Evolutionary conservation across 2,888 invertebrate genomes (phyloP).

Genomic region (Mechanitis mazaeus): DNA sequence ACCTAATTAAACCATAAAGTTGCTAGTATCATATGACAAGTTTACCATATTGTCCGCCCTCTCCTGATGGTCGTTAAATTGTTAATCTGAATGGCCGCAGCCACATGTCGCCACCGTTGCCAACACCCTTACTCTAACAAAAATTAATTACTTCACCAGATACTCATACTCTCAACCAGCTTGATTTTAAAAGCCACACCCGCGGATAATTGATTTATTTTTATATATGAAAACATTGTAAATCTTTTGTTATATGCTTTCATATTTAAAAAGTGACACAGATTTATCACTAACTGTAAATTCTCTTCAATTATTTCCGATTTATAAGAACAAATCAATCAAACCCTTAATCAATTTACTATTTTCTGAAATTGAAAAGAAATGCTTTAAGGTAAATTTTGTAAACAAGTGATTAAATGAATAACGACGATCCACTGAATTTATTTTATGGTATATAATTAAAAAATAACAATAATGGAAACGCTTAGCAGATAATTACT

Average conservation of each 20-base stretch:
- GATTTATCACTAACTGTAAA: no score
- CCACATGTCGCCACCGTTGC: slow-evolving; percentile 65
- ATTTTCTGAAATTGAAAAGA: not conserved
- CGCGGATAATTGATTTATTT: slow-evolving; percentile 24
- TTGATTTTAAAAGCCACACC: slow-evolving; percentile 38
- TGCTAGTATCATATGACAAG: slow-evolving; percentile 20
- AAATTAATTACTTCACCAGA: slow-evolving; percentile 72
- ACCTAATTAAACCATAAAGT: slow-evolving; percentile 23
- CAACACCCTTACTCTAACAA: slow-evolving; percentile 62
- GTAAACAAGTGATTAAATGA: no score
- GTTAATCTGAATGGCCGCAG: slow-evolving; percentile 29
- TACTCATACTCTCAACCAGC: slow-evolving; percentile 46
- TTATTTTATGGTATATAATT: no score
- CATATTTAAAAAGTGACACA: no score
- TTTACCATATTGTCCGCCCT: slow-evolving; percentile 26
- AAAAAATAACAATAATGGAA: no score
- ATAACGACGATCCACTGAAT: no score
- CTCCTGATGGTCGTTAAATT: slow-evolving; percentile 20
- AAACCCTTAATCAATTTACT: not conserved
- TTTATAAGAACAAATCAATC: slow-evolving; percentile 3
- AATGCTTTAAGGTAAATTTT: no score
- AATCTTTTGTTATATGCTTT: no score
- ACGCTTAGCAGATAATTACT: no score
- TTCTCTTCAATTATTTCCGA: no score
- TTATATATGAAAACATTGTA: not conserved